phyloP scores from a whole-genome alignment of 2,888 invertebrate genomes.

The Ennomos fuscantarius region DNA sequence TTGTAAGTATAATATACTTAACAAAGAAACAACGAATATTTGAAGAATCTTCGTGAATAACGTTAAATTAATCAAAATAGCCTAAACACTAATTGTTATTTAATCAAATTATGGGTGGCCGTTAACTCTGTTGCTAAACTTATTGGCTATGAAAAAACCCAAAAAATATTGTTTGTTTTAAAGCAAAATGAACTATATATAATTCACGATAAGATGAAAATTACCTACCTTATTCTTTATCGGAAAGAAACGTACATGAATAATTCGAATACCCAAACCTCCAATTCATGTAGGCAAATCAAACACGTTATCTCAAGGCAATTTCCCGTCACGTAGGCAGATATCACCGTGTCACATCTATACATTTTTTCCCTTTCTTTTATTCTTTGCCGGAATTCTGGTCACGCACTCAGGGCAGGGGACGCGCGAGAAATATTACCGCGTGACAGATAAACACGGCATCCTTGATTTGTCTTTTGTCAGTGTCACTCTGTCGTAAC shows the following conservation, averaged over 20 bases:
- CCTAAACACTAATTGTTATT: too few relatives aligned
- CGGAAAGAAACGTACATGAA: background rate
- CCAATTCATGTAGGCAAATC: constrained; percentile 17
- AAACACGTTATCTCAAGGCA: constrained; percentile 24
- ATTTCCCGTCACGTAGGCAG: constrained; percentile 24
- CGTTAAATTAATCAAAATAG: too few relatives aligned
- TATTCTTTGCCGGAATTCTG: constrained; percentile 49
- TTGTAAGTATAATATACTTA: too few relatives aligned
- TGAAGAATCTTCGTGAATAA: too few relatives aligned
- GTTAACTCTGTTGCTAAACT: too few relatives aligned
- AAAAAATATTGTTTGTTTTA: too few relatives aligned
- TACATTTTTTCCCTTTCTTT: constrained; percentile 26
- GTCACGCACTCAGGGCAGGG: constrained; percentile 55
- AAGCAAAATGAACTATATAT: too few relatives aligned
- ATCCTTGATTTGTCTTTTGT: constrained; percentile 60
- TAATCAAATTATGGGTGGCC: too few relatives aligned
- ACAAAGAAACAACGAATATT: too few relatives aligned
- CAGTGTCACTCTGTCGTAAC: constrained; percentile 35
- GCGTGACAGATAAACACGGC: constrained; percentile 56
- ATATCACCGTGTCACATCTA: constrained; percentile 38
- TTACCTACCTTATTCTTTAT: background rate
- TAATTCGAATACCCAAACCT: constrained; percentile 1
- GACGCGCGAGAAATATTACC: constrained; percentile 64
- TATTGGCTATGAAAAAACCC: background rate
- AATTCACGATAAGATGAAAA: background rate